Percentiles rank a stretch among this genome's conserved stretches.
phyloP scores from a whole-genome alignment of 2,888 invertebrate genomes.

The Eristalinus aeneus region DNA sequence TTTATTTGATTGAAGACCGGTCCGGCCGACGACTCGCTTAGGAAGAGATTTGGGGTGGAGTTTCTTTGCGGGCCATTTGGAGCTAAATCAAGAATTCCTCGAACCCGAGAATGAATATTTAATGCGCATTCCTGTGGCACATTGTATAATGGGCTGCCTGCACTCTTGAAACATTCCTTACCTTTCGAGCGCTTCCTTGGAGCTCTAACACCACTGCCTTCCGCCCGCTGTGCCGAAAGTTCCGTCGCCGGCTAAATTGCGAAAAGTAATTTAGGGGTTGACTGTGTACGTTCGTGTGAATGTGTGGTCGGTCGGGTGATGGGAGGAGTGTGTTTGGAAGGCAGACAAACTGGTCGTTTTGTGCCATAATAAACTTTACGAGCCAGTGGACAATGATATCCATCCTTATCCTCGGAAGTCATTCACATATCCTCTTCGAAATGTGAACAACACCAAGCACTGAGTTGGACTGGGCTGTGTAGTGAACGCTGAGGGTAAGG shows the following conservation, averaged over 20 bases:
- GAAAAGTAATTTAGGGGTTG: conserved; percentile 61
- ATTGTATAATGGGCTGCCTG: conserved; percentile 62
- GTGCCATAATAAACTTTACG: conserved; percentile 71
- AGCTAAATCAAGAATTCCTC: conserved; percentile 64
- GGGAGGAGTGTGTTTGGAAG: conserved; percentile 3
- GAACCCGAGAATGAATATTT: conserved; percentile 66
- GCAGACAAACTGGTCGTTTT: conserved; percentile 66
- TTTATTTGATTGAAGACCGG: conserved; percentile 41
- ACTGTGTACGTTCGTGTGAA: background rate
- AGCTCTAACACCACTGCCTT: conserved; percentile 8
- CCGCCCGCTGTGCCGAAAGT: conserved; percentile 52
- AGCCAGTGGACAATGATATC: conserved; percentile 71
- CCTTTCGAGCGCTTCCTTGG: conserved; percentile 41
- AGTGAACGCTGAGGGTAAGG: no score
- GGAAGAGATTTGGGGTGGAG: conserved; percentile 17
- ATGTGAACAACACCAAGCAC: conserved; percentile 59
- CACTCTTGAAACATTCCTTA: conserved; percentile 67
- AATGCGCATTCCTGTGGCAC: conserved; percentile 65
- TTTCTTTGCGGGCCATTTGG: conserved; percentile 48
- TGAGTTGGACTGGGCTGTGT: conserved; percentile 10
- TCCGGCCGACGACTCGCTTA: background rate
- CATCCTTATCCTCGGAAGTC: conserved; percentile 69
- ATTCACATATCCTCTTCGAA: conserved; percentile 69
- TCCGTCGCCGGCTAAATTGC: conserved; percentile 64
- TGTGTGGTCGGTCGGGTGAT: background rate